Evolutionary conservation across 1,140 invertebrate genomes (phyloP).

Genomic region (Drosophila lacertosa): DNA sequence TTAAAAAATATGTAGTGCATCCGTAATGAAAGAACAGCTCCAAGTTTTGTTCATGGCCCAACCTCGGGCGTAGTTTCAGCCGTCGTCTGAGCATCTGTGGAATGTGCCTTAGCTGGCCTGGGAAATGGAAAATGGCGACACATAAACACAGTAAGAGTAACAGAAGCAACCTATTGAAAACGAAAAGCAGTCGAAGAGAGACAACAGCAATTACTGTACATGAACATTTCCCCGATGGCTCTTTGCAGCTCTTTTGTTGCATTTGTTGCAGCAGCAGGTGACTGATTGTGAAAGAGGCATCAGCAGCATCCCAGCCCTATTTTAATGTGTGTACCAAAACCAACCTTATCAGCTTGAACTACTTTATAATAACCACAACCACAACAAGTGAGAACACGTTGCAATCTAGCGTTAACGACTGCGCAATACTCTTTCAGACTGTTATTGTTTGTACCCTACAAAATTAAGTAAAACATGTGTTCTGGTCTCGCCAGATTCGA

Average conservation of each 20-base stretch:
- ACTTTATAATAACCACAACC: slow-evolving; percentile 26
- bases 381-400: no score
- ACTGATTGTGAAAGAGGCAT: not conserved
- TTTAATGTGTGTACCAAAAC: not conserved
- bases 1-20: no score
- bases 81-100: slow-evolving; percentile 14
- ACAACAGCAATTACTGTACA: slow-evolving; percentile 10
- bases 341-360: slow-evolving; percentile 6
- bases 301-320: not conserved
- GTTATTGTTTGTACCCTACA: no score
- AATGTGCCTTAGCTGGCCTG: slow-evolving; percentile 1
- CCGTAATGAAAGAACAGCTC: not conserved
- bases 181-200: slow-evolving; percentile 24
- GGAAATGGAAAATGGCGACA: slow-evolving; percentile 6
- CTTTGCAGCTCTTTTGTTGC: slow-evolving; percentile 9
- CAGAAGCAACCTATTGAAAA: slow-evolving; percentile 30
- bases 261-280: not conserved
- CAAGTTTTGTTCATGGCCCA: not conserved
- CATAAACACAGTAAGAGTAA: slow-evolving; percentile 2
- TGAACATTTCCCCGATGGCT: slow-evolving; percentile 10
- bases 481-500: no score
- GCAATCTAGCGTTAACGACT: no score
- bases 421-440: no score
- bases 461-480: no score
- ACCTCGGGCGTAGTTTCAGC: not conserved